A percentile compares a stretch with the other conserved stretches of the same genome.
Conservation (phyloP, 2,888 invertebrate genomes). For the Ochropleura plecta region DNA sequence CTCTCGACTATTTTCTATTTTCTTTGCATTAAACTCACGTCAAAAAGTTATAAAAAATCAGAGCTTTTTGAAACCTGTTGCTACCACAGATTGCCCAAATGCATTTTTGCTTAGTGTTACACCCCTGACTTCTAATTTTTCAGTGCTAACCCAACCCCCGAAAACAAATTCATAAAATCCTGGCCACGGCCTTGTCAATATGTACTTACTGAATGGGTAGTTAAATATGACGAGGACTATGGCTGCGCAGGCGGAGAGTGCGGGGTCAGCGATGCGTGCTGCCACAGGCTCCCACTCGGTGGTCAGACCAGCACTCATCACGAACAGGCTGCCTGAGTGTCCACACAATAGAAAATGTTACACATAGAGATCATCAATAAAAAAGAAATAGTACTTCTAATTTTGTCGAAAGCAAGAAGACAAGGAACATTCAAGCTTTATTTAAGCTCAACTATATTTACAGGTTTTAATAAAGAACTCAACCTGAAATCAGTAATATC, state of each 20-base stretch:
- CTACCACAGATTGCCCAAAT: too few relatives aligned
- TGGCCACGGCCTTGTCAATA: not conserved
- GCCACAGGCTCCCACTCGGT: slow-evolving; percentile 85
- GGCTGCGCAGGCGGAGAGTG: slow-evolving; percentile 94
- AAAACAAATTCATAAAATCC: not conserved
- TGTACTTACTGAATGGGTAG: slow-evolving; percentile 93
- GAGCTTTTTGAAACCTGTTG: too few relatives aligned
- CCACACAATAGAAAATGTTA: not conserved
- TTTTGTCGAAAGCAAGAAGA: not conserved
- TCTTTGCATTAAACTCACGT: too few relatives aligned
- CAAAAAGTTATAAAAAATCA: too few relatives aligned
- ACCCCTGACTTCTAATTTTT: not conserved
- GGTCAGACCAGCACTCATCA: slow-evolving; percentile 91
- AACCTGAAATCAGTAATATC: not conserved
- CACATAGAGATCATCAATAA: not conserved
- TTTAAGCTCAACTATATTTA: not conserved
- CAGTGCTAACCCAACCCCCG: not conserved
- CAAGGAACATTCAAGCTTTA: not conserved
- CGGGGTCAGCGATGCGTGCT: slow-evolving; percentile 93
- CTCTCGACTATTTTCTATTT: too few relatives aligned
- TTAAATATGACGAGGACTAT: slow-evolving; percentile 93
- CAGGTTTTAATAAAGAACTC: not conserved
- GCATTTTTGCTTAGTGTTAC: not conserved
- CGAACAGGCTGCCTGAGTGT: slow-evolving; percentile 92
- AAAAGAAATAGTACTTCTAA: not conserved